phyloP scores from a whole-genome alignment of 2,888 invertebrate species.

The Lingula anatina region DNA sequence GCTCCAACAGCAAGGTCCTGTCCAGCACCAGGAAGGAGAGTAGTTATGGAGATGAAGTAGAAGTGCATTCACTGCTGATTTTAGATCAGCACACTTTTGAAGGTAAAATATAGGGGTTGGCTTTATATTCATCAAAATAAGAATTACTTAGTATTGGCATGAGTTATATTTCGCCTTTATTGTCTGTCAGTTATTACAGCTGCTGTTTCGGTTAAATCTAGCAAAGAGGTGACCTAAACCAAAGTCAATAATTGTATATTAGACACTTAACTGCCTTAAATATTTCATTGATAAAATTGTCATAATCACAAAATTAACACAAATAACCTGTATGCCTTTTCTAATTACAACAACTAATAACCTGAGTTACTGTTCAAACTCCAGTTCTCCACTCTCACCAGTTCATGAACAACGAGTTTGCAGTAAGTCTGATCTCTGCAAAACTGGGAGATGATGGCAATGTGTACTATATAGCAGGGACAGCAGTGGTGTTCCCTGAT shows the following conservation, averaged over 20 bases:
- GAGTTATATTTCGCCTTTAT: no score
- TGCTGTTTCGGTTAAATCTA: no score
- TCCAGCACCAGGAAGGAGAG: slow-evolving; percentile 55
- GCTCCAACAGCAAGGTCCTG: slow-evolving; percentile 44
- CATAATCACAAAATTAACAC: no score
- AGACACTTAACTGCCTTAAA: no score
- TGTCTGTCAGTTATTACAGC: no score
- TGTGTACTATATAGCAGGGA: slow-evolving; percentile 85
- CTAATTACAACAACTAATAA: no score
- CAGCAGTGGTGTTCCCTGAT: slow-evolving; percentile 88
- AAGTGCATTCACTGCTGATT: slow-evolving; percentile 77
- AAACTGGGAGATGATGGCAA: slow-evolving; percentile 85
- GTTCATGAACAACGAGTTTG: slow-evolving; percentile 84
- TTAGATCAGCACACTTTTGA: slow-evolving; percentile 97
- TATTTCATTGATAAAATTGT: no score
- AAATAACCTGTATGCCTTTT: no score
- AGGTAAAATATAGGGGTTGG: no score
- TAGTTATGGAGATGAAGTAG: slow-evolving; percentile 71
- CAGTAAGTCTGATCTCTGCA: slow-evolving; percentile 83
- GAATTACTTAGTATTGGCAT: no score
- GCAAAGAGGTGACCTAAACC: no score
- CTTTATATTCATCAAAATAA: background rate
- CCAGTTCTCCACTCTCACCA: slow-evolving; percentile 91
- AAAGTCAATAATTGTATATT: no score
- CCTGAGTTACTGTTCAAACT: slow-evolving; percentile 10